Base-by-base conservation (phyloP, 2,888 invertebrate genomes). In the Cerastoderma edule region DNA sequence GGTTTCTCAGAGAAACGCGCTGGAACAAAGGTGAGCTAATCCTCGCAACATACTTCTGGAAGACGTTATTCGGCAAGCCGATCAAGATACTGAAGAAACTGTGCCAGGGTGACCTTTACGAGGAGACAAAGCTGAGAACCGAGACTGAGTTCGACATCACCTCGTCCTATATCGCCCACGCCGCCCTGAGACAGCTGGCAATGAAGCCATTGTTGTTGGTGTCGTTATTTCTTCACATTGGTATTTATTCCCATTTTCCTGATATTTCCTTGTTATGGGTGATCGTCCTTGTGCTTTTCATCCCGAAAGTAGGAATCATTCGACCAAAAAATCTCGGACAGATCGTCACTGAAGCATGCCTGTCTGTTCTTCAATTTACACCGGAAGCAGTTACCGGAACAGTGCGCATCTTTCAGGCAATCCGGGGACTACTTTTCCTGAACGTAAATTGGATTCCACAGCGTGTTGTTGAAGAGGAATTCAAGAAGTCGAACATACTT, bases 21-120 rank as follows among this genome's bases (percentile, higher is more conserved):
- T 90, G 90, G 90, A 89, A 89, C 66, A 78, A 85, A 50, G 90
- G 90, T 0, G 90, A 90, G 72, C 75, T 90, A 6, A 75, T 89
- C 8, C 71, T 89, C 24, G 84, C 88, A 8, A 85, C 87, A 76
- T 88, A 89, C 67, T 90, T 89, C 70, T 89, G 89, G 89, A 83
- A 84, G 68, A 84, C 81, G 53, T 72, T 80, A 6, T 75, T 89
- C 35, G 90, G 90, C 0, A 75, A 50, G 48, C 80, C 84, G 24
- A 87, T 89, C 83, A 46, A 87, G 63, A 84, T 84, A 81, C 65
- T 89, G 19, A 87, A 88, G 76, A 84, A 68, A 22, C 72, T 80
- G 30, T 60, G 87, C 10, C 87, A 89, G 64, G 81, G 83, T 35
- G 79, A 83, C 1, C 82, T 84, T 57, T 89, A 87, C 67, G 86